Evolutionary conservation across 1,140 invertebrate genomes (phyloP).

Genomic region (Apis mellifera): DNA sequence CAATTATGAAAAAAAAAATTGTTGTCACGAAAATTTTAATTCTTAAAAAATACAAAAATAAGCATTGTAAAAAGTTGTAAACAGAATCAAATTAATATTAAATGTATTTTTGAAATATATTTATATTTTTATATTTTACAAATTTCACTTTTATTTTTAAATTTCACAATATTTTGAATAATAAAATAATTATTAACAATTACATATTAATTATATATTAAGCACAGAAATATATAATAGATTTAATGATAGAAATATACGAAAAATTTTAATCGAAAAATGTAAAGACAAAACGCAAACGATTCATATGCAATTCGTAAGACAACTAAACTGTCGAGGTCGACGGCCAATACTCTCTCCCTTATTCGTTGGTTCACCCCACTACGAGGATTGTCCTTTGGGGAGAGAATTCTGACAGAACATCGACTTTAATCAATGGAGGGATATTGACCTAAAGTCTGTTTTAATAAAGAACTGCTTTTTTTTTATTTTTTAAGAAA

Average conservation of each 20-base stretch:
- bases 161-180: not conserved
- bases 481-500: not conserved
- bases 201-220: not conserved
- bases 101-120: not conserved
- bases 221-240: not conserved
- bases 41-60: not conserved
- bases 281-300: slow-evolving; percentile 34
- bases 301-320: slow-evolving; percentile 50
- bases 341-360: slow-evolving; percentile 52
- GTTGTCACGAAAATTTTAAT: not conserved
- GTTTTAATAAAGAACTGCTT: not conserved
- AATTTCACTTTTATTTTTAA: not conserved
- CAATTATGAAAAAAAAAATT: too few species aligned
- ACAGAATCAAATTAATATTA: not conserved
- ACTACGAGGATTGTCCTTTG: slow-evolving; percentile 37
- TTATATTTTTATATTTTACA: not conserved
- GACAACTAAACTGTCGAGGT: slow-evolving; percentile 59
- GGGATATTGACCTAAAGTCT: slow-evolving; percentile 33
- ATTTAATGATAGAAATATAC: not conserved
- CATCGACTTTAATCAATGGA: slow-evolving; percentile 64
- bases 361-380: slow-evolving; percentile 43
- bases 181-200: too few species aligned
- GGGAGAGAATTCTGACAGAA: slow-evolving; percentile 61
- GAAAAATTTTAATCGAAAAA: not conserved
- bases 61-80: not conserved